Evolutionary conservation across 64 coral and sea anemone species (phyloP).

Genomic region (Montipora sp.): DNA sequence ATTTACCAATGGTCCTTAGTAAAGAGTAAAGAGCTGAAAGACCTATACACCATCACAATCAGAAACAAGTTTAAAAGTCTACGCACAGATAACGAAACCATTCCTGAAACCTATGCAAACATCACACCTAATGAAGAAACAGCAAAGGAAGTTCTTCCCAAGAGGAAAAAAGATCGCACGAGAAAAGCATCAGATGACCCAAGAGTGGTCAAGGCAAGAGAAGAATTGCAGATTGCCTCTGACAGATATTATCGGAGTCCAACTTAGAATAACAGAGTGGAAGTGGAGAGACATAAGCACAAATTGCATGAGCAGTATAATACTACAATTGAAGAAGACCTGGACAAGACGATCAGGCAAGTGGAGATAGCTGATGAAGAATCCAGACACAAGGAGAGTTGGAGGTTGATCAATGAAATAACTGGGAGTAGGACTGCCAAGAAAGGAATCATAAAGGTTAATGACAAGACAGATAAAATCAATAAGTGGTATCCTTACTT

Average conservation of each 20-base stretch:
- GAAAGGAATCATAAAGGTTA: not conserved
- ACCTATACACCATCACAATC: not conserved
- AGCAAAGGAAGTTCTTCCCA: not conserved
- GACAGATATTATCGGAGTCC: not conserved
- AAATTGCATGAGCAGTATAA: not conserved
- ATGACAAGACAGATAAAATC: not conserved
- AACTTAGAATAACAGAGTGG: not conserved
- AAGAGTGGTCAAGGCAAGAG: constrained; percentile 16
- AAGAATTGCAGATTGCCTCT: not conserved
- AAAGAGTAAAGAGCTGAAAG: not conserved
- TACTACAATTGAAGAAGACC: not conserved
- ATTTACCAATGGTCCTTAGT: not conserved
- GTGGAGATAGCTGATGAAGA: not conserved
- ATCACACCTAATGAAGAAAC: not conserved
- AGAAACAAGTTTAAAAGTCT: not conserved
- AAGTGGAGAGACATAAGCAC: not conserved
- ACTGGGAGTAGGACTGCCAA: not conserved
- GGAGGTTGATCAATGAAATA: constrained; percentile 25
- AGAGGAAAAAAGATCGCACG: not conserved
- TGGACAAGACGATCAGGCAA: constrained; percentile 14
- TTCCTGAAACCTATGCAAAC: not conserved
- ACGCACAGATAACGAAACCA: not conserved
- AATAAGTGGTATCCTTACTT: not conserved
- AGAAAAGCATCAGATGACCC: not conserved
- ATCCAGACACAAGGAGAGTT: not conserved